A percentile compares a stretch with the other conserved stretches of the same genome.
These are phyloP conservation scores for Centropus unirufus DNA, from an alignment of 2,113 vertebrate genomes.

Conservation along the genomic window DNA sequence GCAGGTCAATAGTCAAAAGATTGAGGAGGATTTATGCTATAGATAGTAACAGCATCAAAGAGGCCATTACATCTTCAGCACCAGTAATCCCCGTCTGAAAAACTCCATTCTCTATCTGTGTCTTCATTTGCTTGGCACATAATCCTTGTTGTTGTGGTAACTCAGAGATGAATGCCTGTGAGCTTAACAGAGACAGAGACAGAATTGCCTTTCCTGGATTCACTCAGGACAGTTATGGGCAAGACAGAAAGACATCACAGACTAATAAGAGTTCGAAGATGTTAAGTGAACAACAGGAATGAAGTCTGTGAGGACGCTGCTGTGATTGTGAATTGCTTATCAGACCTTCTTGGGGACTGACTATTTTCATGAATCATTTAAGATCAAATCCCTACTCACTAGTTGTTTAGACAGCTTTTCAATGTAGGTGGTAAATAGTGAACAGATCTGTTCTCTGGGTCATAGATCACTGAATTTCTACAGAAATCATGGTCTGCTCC, in stretches of 20 bases:
- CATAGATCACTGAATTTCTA: background rate
- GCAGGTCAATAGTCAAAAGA: conserved; percentile 44
- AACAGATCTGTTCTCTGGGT: background rate
- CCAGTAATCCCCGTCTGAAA: conserved; percentile 56
- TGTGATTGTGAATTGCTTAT: background rate
- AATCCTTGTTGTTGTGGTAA: conserved; percentile 54
- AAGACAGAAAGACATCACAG: background rate
- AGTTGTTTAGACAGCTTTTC: background rate
- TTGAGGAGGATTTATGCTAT: conserved; percentile 63
- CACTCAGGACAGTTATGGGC: background rate
- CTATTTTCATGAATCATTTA: conserved; percentile 30
- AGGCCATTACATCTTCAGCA: conserved; percentile 50
- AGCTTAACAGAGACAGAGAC: conserved; percentile 26
- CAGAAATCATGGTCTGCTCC: background rate
- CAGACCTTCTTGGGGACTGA: background rate
- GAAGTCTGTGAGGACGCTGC: background rate
- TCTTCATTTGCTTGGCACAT: conserved; percentile 64
- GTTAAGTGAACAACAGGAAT: background rate
- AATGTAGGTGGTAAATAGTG: background rate
- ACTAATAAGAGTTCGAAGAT: background rate
- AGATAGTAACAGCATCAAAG: conserved; percentile 64
- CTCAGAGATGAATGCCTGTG: background rate
- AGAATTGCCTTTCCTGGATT: conserved; percentile 21
- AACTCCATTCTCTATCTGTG: conserved; percentile 61
- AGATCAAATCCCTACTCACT: background rate